phyloP scores from a whole-genome alignment of 2,797 vertebrate genomes.

The Diglossa cyanea region DNA sequence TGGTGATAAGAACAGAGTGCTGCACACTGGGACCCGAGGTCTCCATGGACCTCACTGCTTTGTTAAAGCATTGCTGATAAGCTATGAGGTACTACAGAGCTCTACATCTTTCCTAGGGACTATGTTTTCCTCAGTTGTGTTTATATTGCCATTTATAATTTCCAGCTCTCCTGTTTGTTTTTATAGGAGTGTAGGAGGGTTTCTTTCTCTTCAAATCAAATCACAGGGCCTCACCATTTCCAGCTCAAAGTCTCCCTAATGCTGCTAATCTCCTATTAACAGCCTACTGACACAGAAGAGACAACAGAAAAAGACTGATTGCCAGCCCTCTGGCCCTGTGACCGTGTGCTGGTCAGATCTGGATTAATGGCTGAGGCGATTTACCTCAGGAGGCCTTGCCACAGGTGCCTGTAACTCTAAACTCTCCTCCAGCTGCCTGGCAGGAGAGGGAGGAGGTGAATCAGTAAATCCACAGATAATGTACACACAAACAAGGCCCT shows the following conservation, averaged over 20 bases:
- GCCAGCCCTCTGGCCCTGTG: conserved; percentile 50
- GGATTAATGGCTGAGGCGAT: conserved; percentile 65
- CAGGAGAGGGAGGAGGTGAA: not conserved
- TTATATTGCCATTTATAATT: not conserved
- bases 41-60: not conserved
- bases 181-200: not conserved
- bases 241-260: conserved; percentile 25
- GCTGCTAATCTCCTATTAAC: conserved; percentile 52
- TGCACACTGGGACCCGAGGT: not conserved
- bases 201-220: conserved; percentile 5
- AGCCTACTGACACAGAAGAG: conserved; percentile 61
- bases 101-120: not conserved
- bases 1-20: not conserved
- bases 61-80: not conserved
- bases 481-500: not conserved
- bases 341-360: conserved; percentile 42
- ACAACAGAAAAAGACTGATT: conserved; percentile 28
- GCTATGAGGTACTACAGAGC: not conserved
- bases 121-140: not conserved
- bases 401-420: conserved; percentile 40
- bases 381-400: conserved; percentile 49
- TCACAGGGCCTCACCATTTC: not conserved
- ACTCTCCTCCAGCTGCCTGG: conserved; percentile 6
- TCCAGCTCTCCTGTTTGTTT: not conserved
- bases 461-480: not conserved